phyloP scores from a whole-genome alignment of 2,797 vertebrate genomes.

The Pelobates cultripes region DNA sequence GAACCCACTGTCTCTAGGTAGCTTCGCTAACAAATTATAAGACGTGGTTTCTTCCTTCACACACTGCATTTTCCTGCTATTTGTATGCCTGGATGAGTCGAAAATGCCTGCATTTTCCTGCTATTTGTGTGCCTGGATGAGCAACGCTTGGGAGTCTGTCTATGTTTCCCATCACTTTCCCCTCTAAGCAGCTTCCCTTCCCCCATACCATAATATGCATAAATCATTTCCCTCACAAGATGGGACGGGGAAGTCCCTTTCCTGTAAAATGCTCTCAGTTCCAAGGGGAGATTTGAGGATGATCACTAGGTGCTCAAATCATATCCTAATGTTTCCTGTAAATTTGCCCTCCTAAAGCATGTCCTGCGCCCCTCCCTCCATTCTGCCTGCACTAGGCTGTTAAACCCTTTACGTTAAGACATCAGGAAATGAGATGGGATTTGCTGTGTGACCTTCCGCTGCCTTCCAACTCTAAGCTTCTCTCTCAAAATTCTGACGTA shows the following conservation, averaged over 20 bases:
- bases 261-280: slow-evolving; percentile 21
- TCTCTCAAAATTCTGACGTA: slow-evolving; percentile 42
- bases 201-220: neutral
- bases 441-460: slow-evolving; percentile 50
- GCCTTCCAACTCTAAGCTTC: slow-evolving; percentile 37
- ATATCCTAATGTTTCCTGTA: slow-evolving; percentile 50
- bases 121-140: no score
- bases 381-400: slow-evolving; percentile 21
- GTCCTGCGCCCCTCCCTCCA: slow-evolving; percentile 12
- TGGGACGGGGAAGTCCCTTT: slow-evolving; percentile 45
- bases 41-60: no score
- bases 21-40: no score
- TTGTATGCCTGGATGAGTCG: no score
- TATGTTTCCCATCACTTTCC: no score
- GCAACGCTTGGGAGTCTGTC: no score
- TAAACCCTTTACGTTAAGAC: slow-evolving; percentile 48
- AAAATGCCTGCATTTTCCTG: no score
- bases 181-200: neutral
- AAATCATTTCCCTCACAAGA: slow-evolving; percentile 28
- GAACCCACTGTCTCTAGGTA: no score
- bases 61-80: no score
- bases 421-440: slow-evolving; percentile 54
- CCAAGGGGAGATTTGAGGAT: slow-evolving; percentile 21
- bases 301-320: slow-evolving; percentile 29
- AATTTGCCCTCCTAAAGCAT: slow-evolving; percentile 15